Base-by-base conservation (phyloP, 2,797 vertebrate genomes). In the Pipistrellus kuhlii region DNA sequence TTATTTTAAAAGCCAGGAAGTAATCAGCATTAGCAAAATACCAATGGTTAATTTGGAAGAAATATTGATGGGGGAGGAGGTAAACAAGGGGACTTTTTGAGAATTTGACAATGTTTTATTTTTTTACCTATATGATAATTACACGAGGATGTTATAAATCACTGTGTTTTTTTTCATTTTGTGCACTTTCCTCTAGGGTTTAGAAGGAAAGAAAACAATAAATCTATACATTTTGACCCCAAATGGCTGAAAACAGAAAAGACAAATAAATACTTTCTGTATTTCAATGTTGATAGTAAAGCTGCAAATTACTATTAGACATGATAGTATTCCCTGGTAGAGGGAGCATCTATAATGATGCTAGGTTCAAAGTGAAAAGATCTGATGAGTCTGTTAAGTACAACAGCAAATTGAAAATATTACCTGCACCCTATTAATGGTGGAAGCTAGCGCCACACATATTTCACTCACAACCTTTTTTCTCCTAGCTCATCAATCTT, bases 141-240 rank as follows among this genome's bases (percentile, higher is more conserved):
- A 51, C 25, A 90, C 38, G 41, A 69, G 5, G 18, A 4, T 55
- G 5, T 55, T 12, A 64, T 25, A 88, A 30, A 59, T 85, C 25
- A 77, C 30, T 57, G 8, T 59, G 71, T 13, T 55, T 86, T 55
- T 86, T 90, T 91, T 82, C 72, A 14, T 44, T 72, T 72, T 62
- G 5, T 38, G 23, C 2, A 59, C 59, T 85, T 81, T 92, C 46
- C 66, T 80, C 55, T 73, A 80, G 35, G 8, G 17, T 72, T 83
- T 87, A 85, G n/a, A 75, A 90, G 68, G 14, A 80, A 93, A 75
- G 32, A 68, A 86, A 87, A 73, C n/a, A 90, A n/a, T 53, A 17
- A 55, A 53, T 23, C 35, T 71, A 53, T 83, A 8, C 13, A 86
- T 78, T 44, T 73, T 91, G 85, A 69, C 20, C 80, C 27, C 62